phyloP scores from a whole-genome alignment of 2,888 invertebrate species.

The Bellardia pandia region DNA sequence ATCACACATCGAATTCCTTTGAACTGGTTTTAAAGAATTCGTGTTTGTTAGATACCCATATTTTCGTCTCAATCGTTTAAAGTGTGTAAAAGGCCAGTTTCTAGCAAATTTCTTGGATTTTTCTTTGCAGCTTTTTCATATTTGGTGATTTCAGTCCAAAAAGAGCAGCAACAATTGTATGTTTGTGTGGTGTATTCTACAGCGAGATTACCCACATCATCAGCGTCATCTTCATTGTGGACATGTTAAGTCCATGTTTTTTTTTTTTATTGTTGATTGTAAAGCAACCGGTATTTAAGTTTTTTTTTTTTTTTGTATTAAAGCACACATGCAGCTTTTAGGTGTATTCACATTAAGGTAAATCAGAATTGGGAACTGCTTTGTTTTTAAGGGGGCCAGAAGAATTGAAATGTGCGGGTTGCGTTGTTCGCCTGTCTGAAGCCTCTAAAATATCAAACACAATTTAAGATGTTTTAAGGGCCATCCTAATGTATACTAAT shows the following conservation, averaged over 20 bases:
- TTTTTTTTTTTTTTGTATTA: background rate
- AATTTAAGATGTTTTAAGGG: too few relatives aligned
- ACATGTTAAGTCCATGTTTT: constrained; percentile 17
- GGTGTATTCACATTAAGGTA: background rate
- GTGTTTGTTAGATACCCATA: constrained; percentile 3
- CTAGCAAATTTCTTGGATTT: constrained; percentile 1
- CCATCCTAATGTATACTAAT: too few relatives aligned
- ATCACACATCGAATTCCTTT: constrained; percentile 36
- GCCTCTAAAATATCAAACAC: too few relatives aligned
- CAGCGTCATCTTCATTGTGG: constrained; percentile 24
- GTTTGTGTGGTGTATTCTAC: constrained; percentile 27
- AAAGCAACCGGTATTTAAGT: constrained; percentile 35
- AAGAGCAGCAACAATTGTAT: constrained; percentile 22
- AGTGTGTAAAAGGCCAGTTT: constrained; percentile 17
- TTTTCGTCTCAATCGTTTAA: background rate
- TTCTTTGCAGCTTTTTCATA: background rate
- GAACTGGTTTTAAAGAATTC: constrained; percentile 51
- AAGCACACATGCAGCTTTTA: constrained; percentile 14
- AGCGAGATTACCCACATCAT: constrained; percentile 5
- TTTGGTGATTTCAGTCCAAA: constrained; percentile 21
- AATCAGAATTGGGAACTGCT: background rate
- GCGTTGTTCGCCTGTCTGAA: too few relatives aligned
- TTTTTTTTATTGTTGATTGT: constrained; percentile 6
- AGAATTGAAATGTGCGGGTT: too few relatives aligned
- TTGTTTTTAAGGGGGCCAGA: background rate